Percentiles rank a stretch among this genome's conserved stretches.
Conservation (phyloP, 2,888 invertebrate genomes). For the Cheilosia soror region DNA sequence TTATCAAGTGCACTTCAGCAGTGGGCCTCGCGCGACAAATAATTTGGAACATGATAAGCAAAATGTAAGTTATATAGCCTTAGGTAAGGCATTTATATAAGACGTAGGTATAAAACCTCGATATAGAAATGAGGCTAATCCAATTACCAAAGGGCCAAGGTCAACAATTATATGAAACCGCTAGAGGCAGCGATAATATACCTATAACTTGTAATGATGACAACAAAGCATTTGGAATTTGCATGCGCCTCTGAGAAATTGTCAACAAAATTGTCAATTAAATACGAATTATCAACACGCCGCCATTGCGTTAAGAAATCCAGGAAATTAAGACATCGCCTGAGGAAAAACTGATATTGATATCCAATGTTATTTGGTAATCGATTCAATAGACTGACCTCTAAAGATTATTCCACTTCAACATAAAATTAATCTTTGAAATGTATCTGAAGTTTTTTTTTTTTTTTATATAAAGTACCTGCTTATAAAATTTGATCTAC, state of each 20-base stretch:
- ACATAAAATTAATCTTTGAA: conserved; percentile 4
- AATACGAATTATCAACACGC: background rate
- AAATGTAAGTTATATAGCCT: background rate
- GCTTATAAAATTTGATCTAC: conserved; percentile 14
- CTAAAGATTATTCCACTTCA: conserved; percentile 23
- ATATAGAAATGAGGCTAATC: background rate
- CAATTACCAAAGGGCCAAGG: conserved; percentile 1
- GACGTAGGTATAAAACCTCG: background rate
- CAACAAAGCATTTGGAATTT: background rate
- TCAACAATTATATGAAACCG: background rate
- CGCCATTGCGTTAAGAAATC: background rate
- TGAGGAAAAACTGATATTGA: background rate
- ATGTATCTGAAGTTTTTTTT: conserved; percentile 15
- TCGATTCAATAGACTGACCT: conserved; percentile 28
- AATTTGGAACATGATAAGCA: background rate
- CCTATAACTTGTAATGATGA: background rate
- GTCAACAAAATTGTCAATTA: conserved; percentile 3
- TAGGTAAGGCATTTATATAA: background rate
- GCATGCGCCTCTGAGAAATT: background rate
- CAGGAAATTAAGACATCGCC: conserved; percentile 16
- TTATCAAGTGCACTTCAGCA: too few relatives aligned
- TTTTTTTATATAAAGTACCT: conserved; percentile 13
- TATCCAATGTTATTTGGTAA: conserved; percentile 8
- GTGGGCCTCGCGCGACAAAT: too few relatives aligned
- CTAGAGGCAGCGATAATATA: background rate